A percentile compares a stretch with the other conserved stretches of the same genome.
Evolutionary conservation across 2,113 vertebrate species (phyloP).

Genomic region (Pterocles burchelli): DNA sequence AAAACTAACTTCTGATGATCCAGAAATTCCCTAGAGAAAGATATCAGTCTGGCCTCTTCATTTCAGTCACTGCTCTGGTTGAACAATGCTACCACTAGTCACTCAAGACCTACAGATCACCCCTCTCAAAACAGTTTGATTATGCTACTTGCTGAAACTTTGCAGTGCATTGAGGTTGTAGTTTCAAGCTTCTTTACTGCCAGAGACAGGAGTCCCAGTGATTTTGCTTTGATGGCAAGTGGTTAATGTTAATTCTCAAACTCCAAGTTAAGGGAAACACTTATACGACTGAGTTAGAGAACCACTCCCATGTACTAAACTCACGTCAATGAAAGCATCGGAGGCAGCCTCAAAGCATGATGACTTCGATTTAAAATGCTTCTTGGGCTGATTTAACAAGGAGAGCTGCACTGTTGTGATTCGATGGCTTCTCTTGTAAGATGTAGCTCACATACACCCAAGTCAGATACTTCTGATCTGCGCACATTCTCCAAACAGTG

Average conservation of each 20-base stretch:
- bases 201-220: background rate
- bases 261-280: background rate
- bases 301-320: background rate
- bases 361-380: background rate
- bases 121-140: background rate
- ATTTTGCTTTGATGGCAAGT: background rate
- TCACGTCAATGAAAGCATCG: rapidly evolving
- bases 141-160: background rate
- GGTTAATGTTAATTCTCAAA: background rate
- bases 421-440: background rate
- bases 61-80: background rate
- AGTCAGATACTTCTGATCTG: background rate
- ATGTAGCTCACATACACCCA: background rate
- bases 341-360: background rate
- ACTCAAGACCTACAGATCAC: background rate
- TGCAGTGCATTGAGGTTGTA: background rate
- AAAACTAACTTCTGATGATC: background rate
- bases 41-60: background rate
- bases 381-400: background rate
- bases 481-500: background rate
- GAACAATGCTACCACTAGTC: background rate
- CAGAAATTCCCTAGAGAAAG: background rate
- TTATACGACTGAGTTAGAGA: background rate
- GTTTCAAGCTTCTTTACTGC: background rate
- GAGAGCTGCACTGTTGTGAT: background rate